phyloP scores from a whole-genome alignment of 1,140 invertebrate species.

The Theocolax elegans region DNA sequence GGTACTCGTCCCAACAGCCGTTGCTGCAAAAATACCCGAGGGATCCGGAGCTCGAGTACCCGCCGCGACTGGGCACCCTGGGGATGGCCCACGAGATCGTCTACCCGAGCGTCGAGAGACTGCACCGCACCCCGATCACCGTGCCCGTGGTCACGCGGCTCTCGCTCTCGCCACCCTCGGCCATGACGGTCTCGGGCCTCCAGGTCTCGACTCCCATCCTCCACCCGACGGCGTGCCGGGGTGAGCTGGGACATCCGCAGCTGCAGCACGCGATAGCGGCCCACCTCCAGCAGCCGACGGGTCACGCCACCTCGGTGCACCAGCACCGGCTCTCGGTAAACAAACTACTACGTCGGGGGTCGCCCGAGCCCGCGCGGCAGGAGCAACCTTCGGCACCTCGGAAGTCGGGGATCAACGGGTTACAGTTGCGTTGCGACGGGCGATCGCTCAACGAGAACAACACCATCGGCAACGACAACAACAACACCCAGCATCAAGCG shows the following conservation, averaged over 20 bases:
- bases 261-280: slow-evolving; percentile 48
- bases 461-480: slow-evolving; percentile 61
- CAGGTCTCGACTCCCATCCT: slow-evolving; percentile 53
- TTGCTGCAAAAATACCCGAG: background rate
- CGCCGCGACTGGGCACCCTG: slow-evolving; percentile 48
- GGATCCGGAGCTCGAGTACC: slow-evolving; percentile 54
- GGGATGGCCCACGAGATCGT: slow-evolving; percentile 52
- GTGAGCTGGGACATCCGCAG: slow-evolving; percentile 47
- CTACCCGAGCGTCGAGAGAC: slow-evolving; percentile 55
- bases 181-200: slow-evolving; percentile 55
- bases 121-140: slow-evolving; percentile 58
- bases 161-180: slow-evolving; percentile 61
- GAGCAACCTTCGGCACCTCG: too few species aligned
- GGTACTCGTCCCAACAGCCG: slow-evolving; percentile 45
- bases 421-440: background rate
- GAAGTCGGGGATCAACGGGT: background rate
- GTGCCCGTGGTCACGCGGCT: slow-evolving; percentile 60
- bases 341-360: slow-evolving; percentile 57
- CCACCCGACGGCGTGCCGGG: slow-evolving; percentile 52
- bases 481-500: slow-evolving; percentile 71
- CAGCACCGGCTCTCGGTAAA: slow-evolving; percentile 58
- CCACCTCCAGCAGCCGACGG: slow-evolving; percentile 42
- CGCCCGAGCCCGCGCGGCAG: slow-evolving; percentile 27
- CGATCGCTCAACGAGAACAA: slow-evolving; percentile 45
- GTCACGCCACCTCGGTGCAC: slow-evolving; percentile 41